phyloP scores from a whole-genome alignment of 2,888 invertebrate genomes.

The Campopleginae sp. region DNA sequence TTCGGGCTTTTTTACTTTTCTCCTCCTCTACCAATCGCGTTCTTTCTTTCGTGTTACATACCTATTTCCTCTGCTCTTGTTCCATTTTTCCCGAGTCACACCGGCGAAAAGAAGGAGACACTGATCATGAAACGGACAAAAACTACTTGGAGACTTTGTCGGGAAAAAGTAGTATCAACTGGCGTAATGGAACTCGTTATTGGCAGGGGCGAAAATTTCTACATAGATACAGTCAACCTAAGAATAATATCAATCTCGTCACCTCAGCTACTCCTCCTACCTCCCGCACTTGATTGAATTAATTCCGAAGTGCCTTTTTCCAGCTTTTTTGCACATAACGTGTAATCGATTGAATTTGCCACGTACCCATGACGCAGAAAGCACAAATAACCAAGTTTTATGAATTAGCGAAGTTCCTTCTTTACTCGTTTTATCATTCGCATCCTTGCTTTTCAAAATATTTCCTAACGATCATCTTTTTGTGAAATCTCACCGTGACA shows the following conservation, averaged over 20 bases:
- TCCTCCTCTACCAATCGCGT: conserved; percentile 32
- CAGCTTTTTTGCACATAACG: not conserved
- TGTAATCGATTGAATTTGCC: not conserved
- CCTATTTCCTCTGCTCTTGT: conserved; percentile 4
- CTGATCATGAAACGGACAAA: conserved; percentile 62
- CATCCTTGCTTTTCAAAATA: not conserved
- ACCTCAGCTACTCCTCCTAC: conserved; percentile 20
- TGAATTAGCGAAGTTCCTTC: not conserved
- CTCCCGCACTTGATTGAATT: conserved; percentile 4
- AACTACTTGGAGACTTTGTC: conserved; percentile 72
- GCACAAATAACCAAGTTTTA: not conserved
- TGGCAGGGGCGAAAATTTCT: conserved; percentile 17
- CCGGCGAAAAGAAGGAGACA: conserved; percentile 29
- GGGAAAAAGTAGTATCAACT: conserved; percentile 67
- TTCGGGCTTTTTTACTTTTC: conserved; percentile 37
- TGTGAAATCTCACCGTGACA: too few species aligned
- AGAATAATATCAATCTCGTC: conserved; percentile 69
- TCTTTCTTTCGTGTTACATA: conserved; percentile 27
- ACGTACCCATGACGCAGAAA: not conserved
- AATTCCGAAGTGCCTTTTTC: conserved; percentile 35
- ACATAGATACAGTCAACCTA: conserved; percentile 12
- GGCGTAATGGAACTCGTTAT: conserved; percentile 64
- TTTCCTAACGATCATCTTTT: too few species aligned
- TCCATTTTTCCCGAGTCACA: conserved; percentile 10
- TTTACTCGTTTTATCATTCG: not conserved